Evolutionary conservation across 2,797 vertebrate genomes (phyloP), one percentile per base, ranked within the genome.

Genomic region (Antrozous pallidus): DNA sequence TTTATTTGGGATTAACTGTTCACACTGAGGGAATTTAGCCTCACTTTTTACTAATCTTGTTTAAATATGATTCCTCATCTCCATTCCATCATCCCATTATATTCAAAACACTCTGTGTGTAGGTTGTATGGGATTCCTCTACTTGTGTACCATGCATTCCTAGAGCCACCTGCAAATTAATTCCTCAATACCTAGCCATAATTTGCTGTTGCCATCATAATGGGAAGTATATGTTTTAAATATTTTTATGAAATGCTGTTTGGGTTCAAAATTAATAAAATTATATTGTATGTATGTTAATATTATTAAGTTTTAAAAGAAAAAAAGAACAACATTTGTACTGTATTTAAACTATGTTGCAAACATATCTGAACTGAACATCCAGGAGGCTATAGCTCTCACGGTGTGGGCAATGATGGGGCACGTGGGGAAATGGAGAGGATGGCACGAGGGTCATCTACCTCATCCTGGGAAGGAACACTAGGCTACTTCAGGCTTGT

Each of bases 401-500:
- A 31, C 0, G 0, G 26, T 73, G 74, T 17, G 80, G 31, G 17
- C 2, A 0, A 4, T 45, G 36, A 45, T 51, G 61, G 56, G 38
- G 40, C 13, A 67, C 12, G 2, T 6, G 42, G 49, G 49, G 42
- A 26, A 17, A 28, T 4, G 47, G 45, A 49, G 28, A n/a, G 40
- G 1, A 2, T 22, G 67, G 28, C n/a, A 3, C 0, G 5, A 61
- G 20, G 40, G n/a, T 40, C n/a, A 31, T 54, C 80, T 63, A 0
- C 47, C 47, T 94, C 51, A 63, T 22, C 45, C 45, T 63, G 26
- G 17, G 58, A 83, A 70, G 74, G 31, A 22, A 9, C 58, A 82
- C 79, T 85, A 83, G 87, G 86, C 47, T 89, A 13, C 90, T 92
- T 78, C 36, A 88, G 83, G 47, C 45, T 85, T 26, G 85, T 88